Evolutionary conservation across 2,113 vertebrate genomes (phyloP), one percentile per base, ranked within the genome.

Genomic region (Pelobates fuscus): DNA sequence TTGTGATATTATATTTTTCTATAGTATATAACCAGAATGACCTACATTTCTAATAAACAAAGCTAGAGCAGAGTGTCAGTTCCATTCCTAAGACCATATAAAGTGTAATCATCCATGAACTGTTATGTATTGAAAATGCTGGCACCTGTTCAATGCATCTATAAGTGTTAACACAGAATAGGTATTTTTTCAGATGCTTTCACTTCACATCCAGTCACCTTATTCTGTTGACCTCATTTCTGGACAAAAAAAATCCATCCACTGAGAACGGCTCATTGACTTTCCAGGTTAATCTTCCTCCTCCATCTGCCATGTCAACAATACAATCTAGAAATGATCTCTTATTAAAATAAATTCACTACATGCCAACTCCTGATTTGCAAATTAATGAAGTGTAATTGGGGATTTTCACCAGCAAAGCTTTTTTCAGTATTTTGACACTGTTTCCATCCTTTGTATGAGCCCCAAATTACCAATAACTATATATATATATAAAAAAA

Each of bases 231-330:
- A 74, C 71, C 71, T 74, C 30, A 41, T 74, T 54, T 74, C 20
- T 66, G 60, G 26, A 49, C 7, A 49, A 49, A 74, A 70, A 66
- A 52, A 74, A 41, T 43, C 21, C 21, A 23, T 24, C 8, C 37
- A 30, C 32, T 66, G 30, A 29, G 30, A 32, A 74, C 49, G 32
- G 71, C 62, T 73, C 71, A 65, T 49, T 74, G 52, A 54, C 52
- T 74, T 66, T 66, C 62, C 71, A 66, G 71, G 62, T 58, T 74
- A 74, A 74, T 74, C 71, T 62, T 65, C 30, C 23, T 18, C 20
- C 71, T 41, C 71, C 71, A 74, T 74, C 71, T 74, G 71, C 62
- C 71, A 74, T 74, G 55, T 66, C 62, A 74, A 66, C 49, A 66
- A 74, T 58, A 74, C 41, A 29, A 61, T 54, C 58, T 46, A 71